Base-by-base conservation (phyloP, 2,113 vertebrate genomes). In the Dendropsophus ebraccatus region DNA sequence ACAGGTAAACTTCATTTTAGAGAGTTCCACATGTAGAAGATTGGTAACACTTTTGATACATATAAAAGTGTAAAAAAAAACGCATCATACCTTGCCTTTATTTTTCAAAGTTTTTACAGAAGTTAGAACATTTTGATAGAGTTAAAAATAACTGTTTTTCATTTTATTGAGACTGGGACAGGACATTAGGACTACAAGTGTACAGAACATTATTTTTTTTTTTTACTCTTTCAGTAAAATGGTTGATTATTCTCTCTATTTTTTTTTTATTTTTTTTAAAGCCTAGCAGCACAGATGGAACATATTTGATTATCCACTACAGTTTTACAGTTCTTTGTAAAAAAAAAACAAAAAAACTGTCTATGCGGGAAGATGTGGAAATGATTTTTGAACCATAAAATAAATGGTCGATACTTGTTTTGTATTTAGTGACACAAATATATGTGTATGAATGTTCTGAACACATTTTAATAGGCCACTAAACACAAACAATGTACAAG, bases 231-330 rank as follows among this genome's bases (percentile, higher is more conserved):
- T 76, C 4, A 74, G n/a, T 76, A 76, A 30, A 76, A 50, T 76
- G 12, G 74, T 30, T 76, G 23, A 76, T 76, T 76, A 52, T 52
- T 50, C 49, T 30, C 6, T 28, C 50, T n/a, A 30, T 50, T 74
- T 76, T 76, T 32, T 32, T 49, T 49, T 11, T 11, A 9, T 5
- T 49, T 49, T 76, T 49, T 47, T 17, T 50, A 75, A 47, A 75
- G 73, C 47, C 73, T 75, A 50, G 25, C 73, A 75, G n/a, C 14
- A 52, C 74, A 76, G 47, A 52, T 76, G 47, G 74, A 52, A 76
- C 28, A 52, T 76, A 76, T 76, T 25, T 69, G 65, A 52, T 69
- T 35, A 76, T 23, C 74, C 74, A 52, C 49, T 76, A 50, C 47
- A 76, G 74, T 35, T 28, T 35, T 69, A 14, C 65, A 35, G 19